Evolutionary conservation across 2,797 vertebrate species (phyloP).

Genomic region (Eptatretus atami): DNA sequence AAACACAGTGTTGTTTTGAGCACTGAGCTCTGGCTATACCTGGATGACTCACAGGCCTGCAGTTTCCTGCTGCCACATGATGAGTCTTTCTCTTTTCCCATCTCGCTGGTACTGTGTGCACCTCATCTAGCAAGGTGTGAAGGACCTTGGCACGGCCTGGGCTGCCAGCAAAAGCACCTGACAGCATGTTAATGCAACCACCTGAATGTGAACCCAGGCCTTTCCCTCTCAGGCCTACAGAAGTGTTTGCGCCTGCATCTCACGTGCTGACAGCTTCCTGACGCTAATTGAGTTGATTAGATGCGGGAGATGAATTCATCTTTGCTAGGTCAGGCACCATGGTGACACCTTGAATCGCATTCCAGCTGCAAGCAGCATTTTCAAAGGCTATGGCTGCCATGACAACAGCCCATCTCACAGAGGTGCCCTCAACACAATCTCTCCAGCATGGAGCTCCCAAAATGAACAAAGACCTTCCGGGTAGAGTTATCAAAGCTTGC

Average conservation of each 20-base stretch:
- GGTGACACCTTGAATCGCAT: slow-evolving; percentile 5
- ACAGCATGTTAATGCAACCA: slow-evolving; percentile 4
- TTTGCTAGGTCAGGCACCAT: slow-evolving; percentile 4
- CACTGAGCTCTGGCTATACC: too few relatives aligned
- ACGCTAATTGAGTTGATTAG: slow-evolving; percentile 6
- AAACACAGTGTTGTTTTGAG: too few relatives aligned
- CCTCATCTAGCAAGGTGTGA: slow-evolving; percentile 3
- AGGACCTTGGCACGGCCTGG: background rate
- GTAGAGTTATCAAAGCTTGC: background rate
- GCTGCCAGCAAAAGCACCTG: background rate
- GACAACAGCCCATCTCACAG: slow-evolving; percentile 4
- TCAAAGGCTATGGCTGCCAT: slow-evolving; percentile 2
- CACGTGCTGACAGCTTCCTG: slow-evolving; percentile 4
- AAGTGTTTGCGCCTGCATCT: slow-evolving; percentile 3
- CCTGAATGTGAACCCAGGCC: background rate
- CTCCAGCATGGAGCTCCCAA: background rate
- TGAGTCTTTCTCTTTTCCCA: too few relatives aligned
- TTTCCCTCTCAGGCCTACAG: background rate
- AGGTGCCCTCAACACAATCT: background rate
- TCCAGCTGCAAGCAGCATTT: slow-evolving; percentile 5
- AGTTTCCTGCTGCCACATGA: too few relatives aligned
- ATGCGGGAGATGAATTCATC: slow-evolving; percentile 6
- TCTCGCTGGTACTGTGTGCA: background rate
- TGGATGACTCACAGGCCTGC: too few relatives aligned
- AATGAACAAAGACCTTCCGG: slow-evolving; percentile 1